A percentile compares a stretch with the other conserved stretches of the same genome.
phyloP scores from a whole-genome alignment of 2,797 vertebrate genomes.

The Poeciliopsis paucimaculata region DNA sequence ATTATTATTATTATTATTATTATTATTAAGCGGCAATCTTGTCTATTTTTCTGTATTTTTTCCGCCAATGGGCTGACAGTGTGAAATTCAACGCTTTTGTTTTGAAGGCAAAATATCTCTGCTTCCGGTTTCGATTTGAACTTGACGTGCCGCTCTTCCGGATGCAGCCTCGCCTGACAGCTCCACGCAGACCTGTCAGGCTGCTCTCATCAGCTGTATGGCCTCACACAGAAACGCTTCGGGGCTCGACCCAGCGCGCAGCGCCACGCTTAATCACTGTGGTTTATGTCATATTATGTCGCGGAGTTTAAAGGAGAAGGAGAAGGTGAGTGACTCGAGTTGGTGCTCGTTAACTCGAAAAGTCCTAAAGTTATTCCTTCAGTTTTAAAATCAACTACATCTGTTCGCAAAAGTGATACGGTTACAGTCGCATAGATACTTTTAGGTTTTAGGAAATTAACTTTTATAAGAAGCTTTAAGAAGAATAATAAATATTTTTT shows the following conservation, averaged over 20 bases:
- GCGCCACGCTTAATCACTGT: slow-evolving; percentile 42
- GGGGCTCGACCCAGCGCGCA: slow-evolving; percentile 28
- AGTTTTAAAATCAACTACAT: neutral
- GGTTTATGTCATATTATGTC: slow-evolving; percentile 14
- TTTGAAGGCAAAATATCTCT: slow-evolving; percentile 3
- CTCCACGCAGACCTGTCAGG: slow-evolving; percentile 69
- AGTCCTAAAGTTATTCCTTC: neutral
- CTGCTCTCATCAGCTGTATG: slow-evolving; percentile 56
- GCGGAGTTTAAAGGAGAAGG: slow-evolving; percentile 21
- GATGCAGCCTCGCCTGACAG: slow-evolving; percentile 48
- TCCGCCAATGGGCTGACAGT: neutral
- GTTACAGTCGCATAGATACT: neutral
- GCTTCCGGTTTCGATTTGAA: neutral
- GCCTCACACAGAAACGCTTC: slow-evolving; percentile 15
- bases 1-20: neutral
- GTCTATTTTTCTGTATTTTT: neutral
- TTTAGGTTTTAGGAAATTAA: neutral
- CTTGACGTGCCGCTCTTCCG: slow-evolving; percentile 54
- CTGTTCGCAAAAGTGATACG: neutral
- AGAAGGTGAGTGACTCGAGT: slow-evolving; percentile 4
- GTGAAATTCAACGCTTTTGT: slow-evolving; percentile 20
- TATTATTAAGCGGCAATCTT: neutral
- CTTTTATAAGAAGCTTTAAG: neutral
- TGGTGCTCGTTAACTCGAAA: slow-evolving; percentile 4
- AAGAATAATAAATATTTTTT: neutral